A percentile compares a stretch with the other conserved stretches of the same genome.
phyloP scores from a whole-genome alignment of 2,113 vertebrate genomes.

The Heteronetta atricapilla region DNA sequence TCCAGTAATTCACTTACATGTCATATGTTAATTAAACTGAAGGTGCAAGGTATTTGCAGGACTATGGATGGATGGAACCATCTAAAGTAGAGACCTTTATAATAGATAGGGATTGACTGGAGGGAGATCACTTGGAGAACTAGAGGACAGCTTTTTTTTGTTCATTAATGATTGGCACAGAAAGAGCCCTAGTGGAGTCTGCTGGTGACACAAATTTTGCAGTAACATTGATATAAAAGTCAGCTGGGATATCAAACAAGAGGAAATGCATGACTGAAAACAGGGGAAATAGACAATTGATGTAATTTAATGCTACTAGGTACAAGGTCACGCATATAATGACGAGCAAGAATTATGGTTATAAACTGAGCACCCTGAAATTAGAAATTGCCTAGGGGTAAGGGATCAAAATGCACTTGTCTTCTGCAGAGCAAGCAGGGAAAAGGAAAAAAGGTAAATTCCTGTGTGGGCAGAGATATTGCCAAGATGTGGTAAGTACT shows the following conservation, averaged over 20 bases:
- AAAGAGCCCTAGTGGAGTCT: background rate
- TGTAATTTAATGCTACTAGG: background rate
- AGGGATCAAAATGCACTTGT: background rate
- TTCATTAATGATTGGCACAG: background rate
- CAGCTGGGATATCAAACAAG: background rate
- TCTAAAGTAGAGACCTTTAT: background rate
- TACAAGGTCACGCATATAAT: background rate
- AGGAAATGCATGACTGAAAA: background rate
- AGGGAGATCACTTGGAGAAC: background rate
- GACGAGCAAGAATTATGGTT: background rate
- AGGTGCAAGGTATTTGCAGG: background rate
- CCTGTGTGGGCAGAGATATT: background rate
- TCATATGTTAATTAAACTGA: background rate
- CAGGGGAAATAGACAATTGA: fast-evolving
- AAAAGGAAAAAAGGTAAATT: background rate
- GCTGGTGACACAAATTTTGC: background rate
- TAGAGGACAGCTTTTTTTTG: background rate
- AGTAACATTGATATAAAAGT: fast-evolving
- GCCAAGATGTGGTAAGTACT: background rate
- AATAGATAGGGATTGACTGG: background rate
- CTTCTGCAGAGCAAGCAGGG: background rate
- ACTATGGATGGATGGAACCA: background rate
- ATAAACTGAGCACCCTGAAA: background rate
- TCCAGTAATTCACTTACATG: background rate
- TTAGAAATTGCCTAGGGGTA: background rate